These are phyloP conservation scores for Plutomurus gul DNA, from an alignment of 1,140 invertebrate species.

Conservation along the genomic window DNA sequence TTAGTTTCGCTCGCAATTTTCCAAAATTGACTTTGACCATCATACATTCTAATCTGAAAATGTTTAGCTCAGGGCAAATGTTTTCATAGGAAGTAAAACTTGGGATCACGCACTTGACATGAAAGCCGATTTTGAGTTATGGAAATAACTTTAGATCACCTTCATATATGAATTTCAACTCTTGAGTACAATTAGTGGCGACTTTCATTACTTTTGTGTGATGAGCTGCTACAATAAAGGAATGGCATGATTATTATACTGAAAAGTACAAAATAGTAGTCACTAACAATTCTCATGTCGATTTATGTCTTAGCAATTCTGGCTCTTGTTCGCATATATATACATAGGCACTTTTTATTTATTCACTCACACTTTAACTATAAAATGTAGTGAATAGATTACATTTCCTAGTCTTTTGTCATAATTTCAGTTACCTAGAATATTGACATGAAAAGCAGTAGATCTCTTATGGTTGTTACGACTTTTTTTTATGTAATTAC, in stretches of 20 bases:
- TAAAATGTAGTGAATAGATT: slow-evolving; percentile 18
- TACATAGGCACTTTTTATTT: not conserved
- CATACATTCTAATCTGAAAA: slow-evolving; percentile 3
- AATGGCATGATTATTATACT: not conserved
- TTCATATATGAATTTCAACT: no score
- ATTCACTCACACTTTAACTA: slow-evolving; percentile 1
- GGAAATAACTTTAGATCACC: not conserved
- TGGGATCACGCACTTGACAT: not conserved
- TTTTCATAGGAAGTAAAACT: not conserved
- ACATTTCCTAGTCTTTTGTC: not conserved
- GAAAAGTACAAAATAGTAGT: not conserved
- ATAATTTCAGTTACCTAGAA: not conserved
- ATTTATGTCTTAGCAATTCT: not conserved
- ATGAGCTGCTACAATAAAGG: not conserved
- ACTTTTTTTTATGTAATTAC: not conserved
- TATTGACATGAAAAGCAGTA: not conserved
- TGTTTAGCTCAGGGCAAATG: not conserved
- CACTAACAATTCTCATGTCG: slow-evolving; percentile 1
- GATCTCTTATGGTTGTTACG: not conserved
- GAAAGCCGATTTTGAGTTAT: not conserved
- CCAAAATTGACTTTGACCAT: not conserved
- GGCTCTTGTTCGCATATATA: not conserved
- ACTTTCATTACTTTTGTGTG: not conserved
- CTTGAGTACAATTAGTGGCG: not conserved
- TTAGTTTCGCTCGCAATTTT: slow-evolving; percentile 15